Conservation (phyloP, 2,797 vertebrate genomes). For the Ptychadena robeensis region DNA sequence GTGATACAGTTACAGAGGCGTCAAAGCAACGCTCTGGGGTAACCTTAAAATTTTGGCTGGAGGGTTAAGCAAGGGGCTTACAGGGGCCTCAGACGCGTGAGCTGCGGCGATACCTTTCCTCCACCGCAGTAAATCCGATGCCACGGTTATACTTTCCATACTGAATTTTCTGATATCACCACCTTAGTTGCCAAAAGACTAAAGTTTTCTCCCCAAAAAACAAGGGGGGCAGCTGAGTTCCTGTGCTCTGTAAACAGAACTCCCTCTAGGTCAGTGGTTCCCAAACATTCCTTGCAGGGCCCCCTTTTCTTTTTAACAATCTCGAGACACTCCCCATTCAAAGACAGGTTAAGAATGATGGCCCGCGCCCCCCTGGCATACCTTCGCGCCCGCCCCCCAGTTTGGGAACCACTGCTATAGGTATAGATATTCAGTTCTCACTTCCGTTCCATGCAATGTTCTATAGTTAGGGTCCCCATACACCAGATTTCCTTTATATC, state of each 20-base stretch:
- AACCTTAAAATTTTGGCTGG: background rate
- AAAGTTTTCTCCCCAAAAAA: background rate
- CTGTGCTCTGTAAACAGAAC: background rate
- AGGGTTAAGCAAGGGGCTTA: background rate
- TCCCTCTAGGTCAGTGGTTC: too few relatives aligned
- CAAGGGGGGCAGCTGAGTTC: background rate
- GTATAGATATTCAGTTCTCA: background rate
- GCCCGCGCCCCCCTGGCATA: too few relatives aligned
- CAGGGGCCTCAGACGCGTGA: slow-evolving; percentile 3
- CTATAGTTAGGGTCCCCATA: too few relatives aligned
- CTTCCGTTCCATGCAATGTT: background rate
- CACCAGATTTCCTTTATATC: too few relatives aligned
- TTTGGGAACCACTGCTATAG: too few relatives aligned
- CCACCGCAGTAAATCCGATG: background rate
- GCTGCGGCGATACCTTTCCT: slow-evolving; percentile 1
- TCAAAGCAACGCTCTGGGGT: slow-evolving; percentile 1
- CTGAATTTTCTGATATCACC: background rate
- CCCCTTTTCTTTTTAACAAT: too few relatives aligned
- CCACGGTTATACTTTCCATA: background rate
- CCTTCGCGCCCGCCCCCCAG: too few relatives aligned
- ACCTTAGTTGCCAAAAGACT: background rate
- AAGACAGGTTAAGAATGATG: too few relatives aligned
- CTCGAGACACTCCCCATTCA: too few relatives aligned
- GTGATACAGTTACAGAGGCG: background rate
- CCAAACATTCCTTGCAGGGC: too few relatives aligned